phyloP scores from a whole-genome alignment of 2,888 invertebrate genomes.

The Chrysotoxum bicinctum region DNA sequence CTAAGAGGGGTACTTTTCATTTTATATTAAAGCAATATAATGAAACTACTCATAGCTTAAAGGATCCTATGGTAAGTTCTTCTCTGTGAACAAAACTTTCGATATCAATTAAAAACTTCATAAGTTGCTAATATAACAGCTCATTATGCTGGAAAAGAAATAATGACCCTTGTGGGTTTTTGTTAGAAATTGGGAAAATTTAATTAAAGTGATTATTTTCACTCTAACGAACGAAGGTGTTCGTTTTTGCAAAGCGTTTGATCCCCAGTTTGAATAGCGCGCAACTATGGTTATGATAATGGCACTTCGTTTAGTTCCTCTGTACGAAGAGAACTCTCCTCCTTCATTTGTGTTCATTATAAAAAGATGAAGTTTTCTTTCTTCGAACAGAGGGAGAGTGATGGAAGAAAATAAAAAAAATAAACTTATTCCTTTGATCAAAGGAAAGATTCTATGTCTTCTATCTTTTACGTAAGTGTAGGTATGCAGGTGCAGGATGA shows the following conservation, averaged over 20 bases:
- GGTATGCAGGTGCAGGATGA: constrained; percentile 29
- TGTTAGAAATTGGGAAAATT: constrained; percentile 22
- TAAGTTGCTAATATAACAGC: constrained; percentile 60
- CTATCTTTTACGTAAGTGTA: constrained; percentile 55
- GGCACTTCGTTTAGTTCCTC: constrained; percentile 27
- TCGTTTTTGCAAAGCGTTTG: constrained; percentile 4
- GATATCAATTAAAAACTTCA: constrained; percentile 70
- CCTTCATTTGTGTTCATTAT: constrained; percentile 62
- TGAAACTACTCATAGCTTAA: constrained; percentile 32
- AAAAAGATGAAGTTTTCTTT: constrained; percentile 70
- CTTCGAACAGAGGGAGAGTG: constrained; percentile 19
- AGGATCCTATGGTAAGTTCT: neutral
- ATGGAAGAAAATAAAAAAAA: constrained; percentile 11
- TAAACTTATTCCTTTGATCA: constrained; percentile 72
- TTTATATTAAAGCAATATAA: neutral
- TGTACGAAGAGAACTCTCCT: constrained; percentile 3
- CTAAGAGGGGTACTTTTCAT: neutral
- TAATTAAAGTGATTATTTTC: constrained; percentile 69
- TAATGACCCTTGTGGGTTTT: constrained; percentile 54
- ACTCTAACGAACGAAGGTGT: constrained; percentile 35
- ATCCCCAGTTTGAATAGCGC: constrained; percentile 5
- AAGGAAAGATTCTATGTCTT: constrained; percentile 47
- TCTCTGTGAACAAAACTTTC: constrained; percentile 43
- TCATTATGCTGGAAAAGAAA: constrained; percentile 48
- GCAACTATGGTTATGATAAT: constrained; percentile 21